Percentiles rank a stretch among this genome's conserved stretches.
These are phyloP conservation scores for Pristionchus mayeri DNA, from an alignment of 2,888 invertebrate species.

Conservation along the genomic window DNA sequence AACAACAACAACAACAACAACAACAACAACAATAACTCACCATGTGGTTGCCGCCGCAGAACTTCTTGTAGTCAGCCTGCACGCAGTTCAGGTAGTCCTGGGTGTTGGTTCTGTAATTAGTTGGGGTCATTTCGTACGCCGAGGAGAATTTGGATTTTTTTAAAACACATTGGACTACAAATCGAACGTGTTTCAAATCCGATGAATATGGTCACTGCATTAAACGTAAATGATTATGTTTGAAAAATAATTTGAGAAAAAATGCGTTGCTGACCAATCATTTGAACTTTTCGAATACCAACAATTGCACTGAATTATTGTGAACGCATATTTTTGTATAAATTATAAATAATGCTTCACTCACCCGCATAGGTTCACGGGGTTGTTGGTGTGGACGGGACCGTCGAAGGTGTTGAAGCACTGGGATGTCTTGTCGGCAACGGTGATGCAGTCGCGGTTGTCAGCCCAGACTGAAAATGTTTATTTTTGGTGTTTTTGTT, in stretches of 20 bases:
- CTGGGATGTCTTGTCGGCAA: neutral
- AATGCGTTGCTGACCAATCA: too few species aligned
- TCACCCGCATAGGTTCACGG: conserved; percentile 43
- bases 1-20: neutral
- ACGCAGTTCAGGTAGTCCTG: conserved; percentile 44
- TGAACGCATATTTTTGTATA: too few species aligned
- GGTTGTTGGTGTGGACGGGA: neutral
- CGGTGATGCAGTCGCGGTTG: conserved; percentile 42
- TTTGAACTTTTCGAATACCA: too few species aligned
- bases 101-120: neutral
- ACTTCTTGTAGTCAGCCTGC: conserved; percentile 31
- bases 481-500: too few species aligned
- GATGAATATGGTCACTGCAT: too few species aligned
- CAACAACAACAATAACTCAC: neutral
- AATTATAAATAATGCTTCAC: neutral
- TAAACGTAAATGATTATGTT: too few species aligned
- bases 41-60: conserved; percentile 36
- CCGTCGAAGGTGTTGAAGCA: conserved; percentile 9
- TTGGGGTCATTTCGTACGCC: too few species aligned
- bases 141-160: too few species aligned
- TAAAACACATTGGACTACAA: too few species aligned
- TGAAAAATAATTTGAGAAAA: too few species aligned
- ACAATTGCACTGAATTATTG: too few species aligned
- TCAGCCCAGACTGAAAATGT: conserved; percentile 43
- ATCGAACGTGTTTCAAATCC: too few species aligned